Conservation (phyloP, 2,888 invertebrate genomes). For the Caenorhabditis afra region DNA sequence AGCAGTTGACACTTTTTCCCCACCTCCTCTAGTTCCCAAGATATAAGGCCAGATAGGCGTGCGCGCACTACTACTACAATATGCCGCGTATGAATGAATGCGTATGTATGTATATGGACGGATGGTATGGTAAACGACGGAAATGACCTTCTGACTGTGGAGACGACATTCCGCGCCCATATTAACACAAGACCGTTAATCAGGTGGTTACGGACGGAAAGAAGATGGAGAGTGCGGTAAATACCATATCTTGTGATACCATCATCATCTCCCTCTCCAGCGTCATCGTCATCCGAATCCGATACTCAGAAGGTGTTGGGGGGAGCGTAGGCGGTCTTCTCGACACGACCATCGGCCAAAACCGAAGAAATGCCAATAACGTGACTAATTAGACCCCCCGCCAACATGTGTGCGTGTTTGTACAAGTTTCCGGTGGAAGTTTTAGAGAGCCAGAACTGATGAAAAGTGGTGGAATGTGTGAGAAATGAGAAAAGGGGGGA, state of each 20-base stretch:
- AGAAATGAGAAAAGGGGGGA: slow-evolving; percentile 23
- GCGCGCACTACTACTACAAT: too few species aligned
- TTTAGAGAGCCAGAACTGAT: neutral
- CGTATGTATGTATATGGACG: too few species aligned
- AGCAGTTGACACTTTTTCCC: too few species aligned
- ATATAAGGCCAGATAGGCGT: too few species aligned
- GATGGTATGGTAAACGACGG: too few species aligned
- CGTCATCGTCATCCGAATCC: neutral
- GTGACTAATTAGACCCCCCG: slow-evolving; percentile 37
- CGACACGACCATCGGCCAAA: too few species aligned
- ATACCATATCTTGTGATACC: slow-evolving; percentile 53
- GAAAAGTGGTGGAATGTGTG: slow-evolving; percentile 8
- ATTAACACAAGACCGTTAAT: slow-evolving; percentile 11
- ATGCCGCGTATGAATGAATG: too few species aligned
- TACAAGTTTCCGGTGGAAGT: neutral
- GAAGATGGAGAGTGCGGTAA: slow-evolving; percentile 15
- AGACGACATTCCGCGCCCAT: neutral
- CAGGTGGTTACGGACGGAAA: slow-evolving; percentile 33
- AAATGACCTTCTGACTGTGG: too few species aligned
- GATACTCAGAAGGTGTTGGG: too few species aligned
- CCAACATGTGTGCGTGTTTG: too few species aligned
- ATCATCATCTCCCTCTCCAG: neutral
- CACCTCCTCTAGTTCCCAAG: too few species aligned
- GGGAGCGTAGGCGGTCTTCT: too few species aligned
- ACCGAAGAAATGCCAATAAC: slow-evolving; percentile 17